Conservation (phyloP, 2,888 invertebrate species). For the Phytoseiulus persimilis region DNA sequence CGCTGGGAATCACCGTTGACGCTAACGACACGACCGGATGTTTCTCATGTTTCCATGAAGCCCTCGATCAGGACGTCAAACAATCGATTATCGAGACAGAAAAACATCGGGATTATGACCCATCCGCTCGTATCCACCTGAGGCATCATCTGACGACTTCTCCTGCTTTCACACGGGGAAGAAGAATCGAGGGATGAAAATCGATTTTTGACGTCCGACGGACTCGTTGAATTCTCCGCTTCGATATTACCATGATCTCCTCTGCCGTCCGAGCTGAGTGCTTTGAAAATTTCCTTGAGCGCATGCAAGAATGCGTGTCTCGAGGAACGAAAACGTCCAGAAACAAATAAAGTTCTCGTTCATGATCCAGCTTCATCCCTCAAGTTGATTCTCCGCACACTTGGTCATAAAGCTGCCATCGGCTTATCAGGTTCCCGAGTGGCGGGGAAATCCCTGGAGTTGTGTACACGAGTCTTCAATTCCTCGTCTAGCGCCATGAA, state of each 20-base stretch:
- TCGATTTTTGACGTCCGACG: not conserved
- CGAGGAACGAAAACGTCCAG: too few relatives aligned
- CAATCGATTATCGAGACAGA: not conserved
- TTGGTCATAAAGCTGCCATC: too few relatives aligned
- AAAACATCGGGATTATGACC: not conserved
- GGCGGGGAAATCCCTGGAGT: too few relatives aligned
- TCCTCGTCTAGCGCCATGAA: too few relatives aligned
- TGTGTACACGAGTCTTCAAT: too few relatives aligned
- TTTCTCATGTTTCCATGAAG: not conserved
- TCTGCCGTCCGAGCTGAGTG: not conserved
- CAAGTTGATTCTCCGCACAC: too few relatives aligned
- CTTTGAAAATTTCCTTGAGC: not conserved
- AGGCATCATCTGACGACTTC: not conserved
- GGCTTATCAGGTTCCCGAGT: too few relatives aligned
- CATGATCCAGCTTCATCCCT: too few relatives aligned
- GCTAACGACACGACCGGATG: too few relatives aligned
- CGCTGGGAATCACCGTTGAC: too few relatives aligned
- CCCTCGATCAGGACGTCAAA: not conserved
- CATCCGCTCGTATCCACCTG: not conserved
- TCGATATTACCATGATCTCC: not conserved
- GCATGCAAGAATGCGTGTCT: too few relatives aligned
- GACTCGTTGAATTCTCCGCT: not conserved
- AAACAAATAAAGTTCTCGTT: too few relatives aligned
- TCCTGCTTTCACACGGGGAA: not conserved
- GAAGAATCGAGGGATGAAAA: not conserved